A percentile compares a stretch with the other conserved stretches of the same genome.
Conservation (phyloP, 2,888 invertebrate species). For the Acrocyrtus sp. region DNA sequence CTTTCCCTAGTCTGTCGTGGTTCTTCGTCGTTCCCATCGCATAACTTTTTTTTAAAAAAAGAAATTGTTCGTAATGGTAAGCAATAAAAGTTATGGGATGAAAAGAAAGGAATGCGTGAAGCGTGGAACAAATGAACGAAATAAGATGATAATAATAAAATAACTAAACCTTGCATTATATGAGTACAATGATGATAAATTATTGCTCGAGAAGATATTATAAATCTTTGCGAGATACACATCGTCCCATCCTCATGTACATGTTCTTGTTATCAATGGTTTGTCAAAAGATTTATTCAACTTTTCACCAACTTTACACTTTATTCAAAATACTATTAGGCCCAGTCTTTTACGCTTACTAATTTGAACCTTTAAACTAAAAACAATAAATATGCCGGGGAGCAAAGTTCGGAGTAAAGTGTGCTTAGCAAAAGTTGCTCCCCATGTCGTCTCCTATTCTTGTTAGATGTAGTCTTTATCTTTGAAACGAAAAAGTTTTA, state of each 20-base stretch:
- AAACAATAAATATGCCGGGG: slow-evolving; percentile 25
- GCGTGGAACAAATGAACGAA: background rate
- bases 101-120: background rate
- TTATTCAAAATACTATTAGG: no score
- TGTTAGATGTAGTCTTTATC: background rate
- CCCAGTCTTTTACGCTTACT: background rate
- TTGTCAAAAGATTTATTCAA: slow-evolving; percentile 3
- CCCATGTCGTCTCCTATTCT: no score
- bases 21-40: background rate
- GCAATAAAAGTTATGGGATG: slow-evolving; percentile 37
- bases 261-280: no score
- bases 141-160: slow-evolving; percentile 13
- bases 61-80: slow-evolving; percentile 21
- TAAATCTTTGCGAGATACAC: background rate
- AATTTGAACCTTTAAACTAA: slow-evolving; percentile 11
- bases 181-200: background rate
- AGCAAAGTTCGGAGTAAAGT: no score
- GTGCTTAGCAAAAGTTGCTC: no score
- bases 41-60: background rate
- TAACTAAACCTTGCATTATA: background rate
- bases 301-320: background rate
- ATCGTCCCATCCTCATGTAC: background rate
- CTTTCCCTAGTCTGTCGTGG: background rate
- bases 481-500: background rate
- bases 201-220: background rate